Percentiles rank a stretch among this genome's conserved stretches.
These are phyloP conservation scores for Bufo bufo DNA, from an alignment of 2,113 vertebrate genomes.

Conservation along the genomic window DNA sequence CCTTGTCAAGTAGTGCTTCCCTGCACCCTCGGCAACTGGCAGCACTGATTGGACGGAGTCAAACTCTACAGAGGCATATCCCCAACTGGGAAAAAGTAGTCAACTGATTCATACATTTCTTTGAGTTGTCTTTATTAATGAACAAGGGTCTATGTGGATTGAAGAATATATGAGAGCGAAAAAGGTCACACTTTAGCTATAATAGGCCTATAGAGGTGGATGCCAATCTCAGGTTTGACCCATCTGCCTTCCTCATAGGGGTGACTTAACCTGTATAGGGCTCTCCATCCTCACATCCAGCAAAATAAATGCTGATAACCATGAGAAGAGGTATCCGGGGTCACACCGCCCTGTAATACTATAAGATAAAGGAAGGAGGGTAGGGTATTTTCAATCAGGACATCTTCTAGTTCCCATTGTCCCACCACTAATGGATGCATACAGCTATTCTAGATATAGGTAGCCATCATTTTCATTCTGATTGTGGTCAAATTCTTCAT, in stretches of 20 bases:
- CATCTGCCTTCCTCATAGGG: neutral
- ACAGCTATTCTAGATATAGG: neutral
- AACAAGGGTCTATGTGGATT: no score
- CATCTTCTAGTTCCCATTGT: neutral
- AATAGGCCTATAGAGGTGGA: neutral
- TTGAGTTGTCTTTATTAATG: no score
- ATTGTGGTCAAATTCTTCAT: neutral
- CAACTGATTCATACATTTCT: no score
- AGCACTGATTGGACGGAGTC: no score
- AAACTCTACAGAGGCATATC: no score
- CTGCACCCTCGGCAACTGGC: no score
- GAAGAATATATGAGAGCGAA: neutral
- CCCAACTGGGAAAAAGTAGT: no score
- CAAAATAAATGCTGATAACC: neutral
- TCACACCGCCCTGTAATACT: neutral
- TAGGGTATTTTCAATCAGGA: neutral
- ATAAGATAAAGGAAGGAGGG: neutral
- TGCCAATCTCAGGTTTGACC: neutral
- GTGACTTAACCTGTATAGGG: neutral
- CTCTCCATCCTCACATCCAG: neutral
- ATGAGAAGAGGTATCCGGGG: neutral
- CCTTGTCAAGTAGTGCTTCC: no score
- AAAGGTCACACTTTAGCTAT: neutral
- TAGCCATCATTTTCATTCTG: neutral
- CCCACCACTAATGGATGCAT: neutral